A percentile compares a stretch with the other conserved stretches of the same genome.
Evolutionary conservation across 2,888 invertebrate species (phyloP).

Genomic region (Microctonus hyperodae): DNA sequence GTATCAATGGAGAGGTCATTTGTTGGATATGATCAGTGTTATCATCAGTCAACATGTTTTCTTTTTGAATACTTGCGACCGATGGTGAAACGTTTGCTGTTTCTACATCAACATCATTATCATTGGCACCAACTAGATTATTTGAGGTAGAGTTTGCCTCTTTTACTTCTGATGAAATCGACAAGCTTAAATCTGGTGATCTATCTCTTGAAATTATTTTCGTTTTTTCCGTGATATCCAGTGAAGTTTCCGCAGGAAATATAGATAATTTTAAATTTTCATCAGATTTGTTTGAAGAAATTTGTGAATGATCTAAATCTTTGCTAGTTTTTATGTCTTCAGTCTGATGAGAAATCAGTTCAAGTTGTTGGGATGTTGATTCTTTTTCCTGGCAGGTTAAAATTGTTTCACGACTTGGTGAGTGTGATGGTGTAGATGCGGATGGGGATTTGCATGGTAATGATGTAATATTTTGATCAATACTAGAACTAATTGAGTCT

Average conservation of each 20-base stretch:
- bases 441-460: too few species aligned
- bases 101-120: background rate
- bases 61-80: background rate
- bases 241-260: background rate
- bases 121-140: background rate
- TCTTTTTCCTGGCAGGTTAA: background rate
- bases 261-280: background rate
- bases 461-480: too few species aligned
- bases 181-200: background rate
- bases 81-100: background rate
- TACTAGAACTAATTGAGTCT: slow-evolving; percentile 24
- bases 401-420: too few species aligned
- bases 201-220: background rate
- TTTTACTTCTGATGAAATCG: background rate
- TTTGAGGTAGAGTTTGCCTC: background rate
- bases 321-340: background rate
- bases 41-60: background rate
- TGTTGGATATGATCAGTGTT: slow-evolving; percentile 13
- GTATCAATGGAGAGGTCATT: background rate
- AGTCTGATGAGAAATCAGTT: background rate
- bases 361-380: background rate
- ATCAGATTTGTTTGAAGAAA: background rate
- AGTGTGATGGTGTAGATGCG: too few species aligned
- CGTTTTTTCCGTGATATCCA: background rate
- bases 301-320: background rate